A percentile compares a stretch with the other conserved stretches of the same genome.
These are phyloP conservation scores for Scolopax bukidnonensis DNA, from an alignment of 2,797 vertebrate species.

Conservation along the genomic window DNA sequence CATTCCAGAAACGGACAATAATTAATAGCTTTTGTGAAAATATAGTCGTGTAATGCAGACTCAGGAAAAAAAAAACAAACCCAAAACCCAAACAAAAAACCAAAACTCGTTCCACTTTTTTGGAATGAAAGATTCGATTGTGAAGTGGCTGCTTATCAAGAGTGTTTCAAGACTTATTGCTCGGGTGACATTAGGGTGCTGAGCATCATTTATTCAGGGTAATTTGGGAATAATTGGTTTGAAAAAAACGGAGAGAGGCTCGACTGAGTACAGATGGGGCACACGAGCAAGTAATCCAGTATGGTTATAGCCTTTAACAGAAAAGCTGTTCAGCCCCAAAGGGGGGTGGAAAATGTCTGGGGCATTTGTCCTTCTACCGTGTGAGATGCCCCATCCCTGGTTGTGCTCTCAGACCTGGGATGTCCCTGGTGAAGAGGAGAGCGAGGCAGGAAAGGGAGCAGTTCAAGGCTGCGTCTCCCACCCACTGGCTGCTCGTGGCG, in stretches of 20 bases:
- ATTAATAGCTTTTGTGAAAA: slow-evolving; percentile 74
- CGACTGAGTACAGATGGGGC: not conserved
- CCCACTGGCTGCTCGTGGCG: not conserved
- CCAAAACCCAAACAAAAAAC: not conserved
- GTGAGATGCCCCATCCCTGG: not conserved
- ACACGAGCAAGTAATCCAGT: not conserved
- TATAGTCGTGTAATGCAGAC: not conserved
- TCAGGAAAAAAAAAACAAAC: not conserved
- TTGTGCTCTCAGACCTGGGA: not conserved
- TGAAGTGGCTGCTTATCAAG: not conserved
- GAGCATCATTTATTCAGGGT: not conserved
- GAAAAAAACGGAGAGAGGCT: not conserved
- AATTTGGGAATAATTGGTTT: not conserved
- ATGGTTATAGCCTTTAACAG: not conserved
- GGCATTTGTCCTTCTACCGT: not conserved
- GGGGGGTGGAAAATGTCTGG: not conserved
- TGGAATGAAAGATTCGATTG: not conserved
- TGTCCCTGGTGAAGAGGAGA: not conserved
- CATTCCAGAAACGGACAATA: slow-evolving; percentile 10
- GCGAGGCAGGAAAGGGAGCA: not conserved
- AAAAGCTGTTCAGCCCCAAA: not conserved
- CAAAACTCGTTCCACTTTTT: not conserved
- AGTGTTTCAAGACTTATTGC: not conserved
- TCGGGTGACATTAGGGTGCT: not conserved
- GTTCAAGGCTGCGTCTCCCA: not conserved